phyloP scores from a whole-genome alignment of 2,797 vertebrate species.

The Sebastes kiyomatsui region DNA sequence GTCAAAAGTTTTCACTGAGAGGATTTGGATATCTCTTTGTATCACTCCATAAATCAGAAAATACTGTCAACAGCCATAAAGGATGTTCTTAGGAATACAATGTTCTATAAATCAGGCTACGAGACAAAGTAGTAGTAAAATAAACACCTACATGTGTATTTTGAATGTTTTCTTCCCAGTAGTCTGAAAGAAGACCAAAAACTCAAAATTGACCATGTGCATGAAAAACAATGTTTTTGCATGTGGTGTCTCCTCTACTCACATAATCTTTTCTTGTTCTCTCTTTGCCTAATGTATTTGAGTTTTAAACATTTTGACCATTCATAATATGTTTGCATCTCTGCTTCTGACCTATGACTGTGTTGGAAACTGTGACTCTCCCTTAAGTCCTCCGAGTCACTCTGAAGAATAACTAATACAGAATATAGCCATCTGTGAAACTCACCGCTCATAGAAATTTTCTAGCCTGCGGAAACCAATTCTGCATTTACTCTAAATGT shows the following conservation, averaged over 20 bases:
- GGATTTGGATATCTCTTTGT: too few relatives aligned
- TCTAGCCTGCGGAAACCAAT: constrained; percentile 38
- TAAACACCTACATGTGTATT: too few relatives aligned
- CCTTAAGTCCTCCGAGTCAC: neutral
- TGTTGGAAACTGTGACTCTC: neutral
- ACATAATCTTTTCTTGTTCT: neutral
- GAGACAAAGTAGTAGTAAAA: too few relatives aligned
- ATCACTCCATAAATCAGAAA: too few relatives aligned
- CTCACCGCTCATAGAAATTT: constrained; percentile 17
- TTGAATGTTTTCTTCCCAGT: too few relatives aligned
- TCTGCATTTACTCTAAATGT: constrained; percentile 51
- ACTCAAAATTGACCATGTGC: accelerated
- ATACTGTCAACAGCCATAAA: too few relatives aligned
- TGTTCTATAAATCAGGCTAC: too few relatives aligned
- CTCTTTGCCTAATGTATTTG: neutral
- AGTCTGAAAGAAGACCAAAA: too few relatives aligned
- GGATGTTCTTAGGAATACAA: too few relatives aligned
- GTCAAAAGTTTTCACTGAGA: too few relatives aligned
- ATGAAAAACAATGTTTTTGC: too few relatives aligned
- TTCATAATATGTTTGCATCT: constrained; percentile 2
- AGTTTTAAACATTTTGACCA: neutral
- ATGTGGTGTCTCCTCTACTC: neutral
- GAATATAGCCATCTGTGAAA: constrained; percentile 30
- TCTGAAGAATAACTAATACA: constrained; percentile 20
- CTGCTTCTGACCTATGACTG: neutral